Evolutionary conservation across 2,797 vertebrate species (phyloP), one percentile per base, ranked within the genome.

Genomic region (Pteronotus mesoamericanus): DNA sequence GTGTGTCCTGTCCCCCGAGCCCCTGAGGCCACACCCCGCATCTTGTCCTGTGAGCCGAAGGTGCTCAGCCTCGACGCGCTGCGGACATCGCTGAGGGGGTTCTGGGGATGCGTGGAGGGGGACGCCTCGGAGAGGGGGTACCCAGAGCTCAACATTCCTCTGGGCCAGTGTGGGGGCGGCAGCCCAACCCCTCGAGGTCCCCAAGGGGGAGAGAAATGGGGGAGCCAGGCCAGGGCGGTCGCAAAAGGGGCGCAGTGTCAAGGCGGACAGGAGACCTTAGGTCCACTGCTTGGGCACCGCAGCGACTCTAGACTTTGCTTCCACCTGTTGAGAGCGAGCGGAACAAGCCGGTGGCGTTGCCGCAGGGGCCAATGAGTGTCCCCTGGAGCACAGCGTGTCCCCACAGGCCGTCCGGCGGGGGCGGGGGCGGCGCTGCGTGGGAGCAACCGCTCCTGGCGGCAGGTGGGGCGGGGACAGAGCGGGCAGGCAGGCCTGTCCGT

Each of bases 321-420:
- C 34, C 1, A 80, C 39, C n/a, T 59, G 1, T 2, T n/a, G n/a
- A n/a, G n/a, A 9, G 82, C 11, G 32, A 12, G 42, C 24, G 21
- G 7, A 19, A 2, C 1, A 1, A 12, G 18, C 15, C 16, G 0
- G 14, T 1, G 0, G 3, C 4, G 3, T 48, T 0, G 19, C 18
- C 12, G 44, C 51, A 9, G 22, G n/a, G 16, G n/a, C n/a, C n/a
- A n/a, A n/a, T n/a, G n/a, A n/a, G 51, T 26, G 51, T 51, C 24
- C 22, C 37, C 26, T 29, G 71, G 26, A 6, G 11, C 10, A 11
- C 42, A 29, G 26, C 42, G 42, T 18, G 8, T 18, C 71, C 37
- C 68, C 22, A 19, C 68, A 37, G 34, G 22, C 5, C 11, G 29
- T 44, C 3, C 83, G 9, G 72, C 14, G 3, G 59, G 5, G 29